Evolutionary conservation across 2,888 invertebrate species (phyloP), one percentile per base, ranked within the genome.

Genomic region (Nomada fabriciana): DNA sequence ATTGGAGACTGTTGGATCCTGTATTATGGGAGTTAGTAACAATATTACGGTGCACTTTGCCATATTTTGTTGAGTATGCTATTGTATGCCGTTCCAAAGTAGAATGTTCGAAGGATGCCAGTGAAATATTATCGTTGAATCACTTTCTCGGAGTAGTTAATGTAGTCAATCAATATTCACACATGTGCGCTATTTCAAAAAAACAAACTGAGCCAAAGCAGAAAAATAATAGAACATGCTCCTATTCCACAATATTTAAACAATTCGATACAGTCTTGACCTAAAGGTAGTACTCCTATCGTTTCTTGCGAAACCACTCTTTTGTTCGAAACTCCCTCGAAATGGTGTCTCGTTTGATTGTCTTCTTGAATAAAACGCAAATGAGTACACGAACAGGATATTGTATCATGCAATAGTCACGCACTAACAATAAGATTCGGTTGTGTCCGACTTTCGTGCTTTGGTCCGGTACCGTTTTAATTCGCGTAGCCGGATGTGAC

Each of bases 391-490:
- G 53, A 47, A 60, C 42, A 42, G 60, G 67, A 47, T 68, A 67
- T 68, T 75, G 60, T 63, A 63, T 55, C 67, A 29, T 29, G 50
- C 47, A 42, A 69, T 25, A 59, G 47, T 59, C 55, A 76, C 50
- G n/a, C 29, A 50, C 65, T 29, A 65, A 76, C 50, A 68, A 80
- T 77, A 68, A 83, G 50, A 80, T 83, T 82, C 68, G 72, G 20
- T 43, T 53, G 42, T 69, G 82, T 55, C 76, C 76, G 76, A 82
- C 82, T 85, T 82, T 80, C 75, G 57, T 50, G 42, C 53, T 75
- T 75, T 64, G 43, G 42, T 65, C 47, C 68, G 67, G 73, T 85
- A 83, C 86, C 65, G 83, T 78, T 79, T 86, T 86, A 80, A 83
- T 86, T 86, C 76, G 42, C 63, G 61, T 42, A 43, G 71, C 79